phyloP scores from a whole-genome alignment of 2,113 vertebrate species.

The Oriolus oriolus region DNA sequence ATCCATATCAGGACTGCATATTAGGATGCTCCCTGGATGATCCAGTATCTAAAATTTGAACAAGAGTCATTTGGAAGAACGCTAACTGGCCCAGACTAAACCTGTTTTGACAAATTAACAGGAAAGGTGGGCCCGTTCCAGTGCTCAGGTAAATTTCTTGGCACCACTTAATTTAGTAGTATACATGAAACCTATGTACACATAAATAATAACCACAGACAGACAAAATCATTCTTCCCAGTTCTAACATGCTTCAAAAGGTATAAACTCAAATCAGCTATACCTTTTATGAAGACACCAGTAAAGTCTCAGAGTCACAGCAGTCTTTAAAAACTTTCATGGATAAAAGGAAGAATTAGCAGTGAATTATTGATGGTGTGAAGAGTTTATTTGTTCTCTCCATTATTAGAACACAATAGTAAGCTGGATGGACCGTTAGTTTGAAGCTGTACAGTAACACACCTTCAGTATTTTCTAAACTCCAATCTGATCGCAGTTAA shows the following conservation, averaged over 20 bases:
- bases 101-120: not conserved
- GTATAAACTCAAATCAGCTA: not conserved
- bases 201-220: not conserved
- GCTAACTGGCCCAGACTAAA: not conserved
- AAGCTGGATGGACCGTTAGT: not conserved
- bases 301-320: not conserved
- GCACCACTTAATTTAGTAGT: not conserved
- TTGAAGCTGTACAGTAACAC: not conserved
- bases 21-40: not conserved
- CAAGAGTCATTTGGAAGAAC: not conserved
- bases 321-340: not conserved
- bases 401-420: not conserved
- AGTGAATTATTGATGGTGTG: not conserved
- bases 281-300: not conserved
- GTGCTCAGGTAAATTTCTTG: not conserved
- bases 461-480: not conserved
- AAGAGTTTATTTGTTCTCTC: not conserved
- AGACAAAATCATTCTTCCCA: not conserved
- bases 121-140: not conserved
- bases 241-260: not conserved
- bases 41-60: not conserved
- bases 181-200: not conserved
- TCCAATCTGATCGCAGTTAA: not conserved
- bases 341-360: not conserved
- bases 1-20: not conserved